A percentile compares a stretch with the other conserved stretches of the same genome.
These are phyloP conservation scores for Zelostemma sp. DNA, from an alignment of 1,140 invertebrate species.

Conservation along the genomic window DNA sequence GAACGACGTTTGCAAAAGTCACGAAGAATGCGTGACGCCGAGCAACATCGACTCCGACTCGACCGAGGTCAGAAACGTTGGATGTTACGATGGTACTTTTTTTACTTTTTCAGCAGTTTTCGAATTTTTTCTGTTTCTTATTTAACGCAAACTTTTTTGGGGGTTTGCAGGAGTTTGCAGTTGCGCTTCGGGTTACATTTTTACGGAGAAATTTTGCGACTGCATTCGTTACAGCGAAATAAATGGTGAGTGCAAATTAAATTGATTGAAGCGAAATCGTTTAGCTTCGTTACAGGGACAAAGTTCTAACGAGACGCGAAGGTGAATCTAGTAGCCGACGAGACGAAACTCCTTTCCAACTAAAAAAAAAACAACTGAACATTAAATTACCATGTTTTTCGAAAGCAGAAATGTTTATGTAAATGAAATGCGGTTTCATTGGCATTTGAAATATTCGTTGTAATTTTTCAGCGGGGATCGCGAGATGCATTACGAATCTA, in stretches of 20 bases:
- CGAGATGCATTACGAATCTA: no score
- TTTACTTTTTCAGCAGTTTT: not conserved
- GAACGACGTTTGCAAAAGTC: slow-evolving; percentile 42
- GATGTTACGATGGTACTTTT: slow-evolving; percentile 54
- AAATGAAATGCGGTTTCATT: no score
- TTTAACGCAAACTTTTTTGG: not conserved
- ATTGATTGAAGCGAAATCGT: no score
- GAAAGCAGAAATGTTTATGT: no score
- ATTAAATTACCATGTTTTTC: no score
- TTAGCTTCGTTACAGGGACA: no score
- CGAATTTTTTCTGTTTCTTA: not conserved
- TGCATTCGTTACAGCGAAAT: slow-evolving; percentile 58
- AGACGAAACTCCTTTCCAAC: no score
- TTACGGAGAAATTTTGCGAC: slow-evolving; percentile 47
- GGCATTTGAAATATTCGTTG: no score
- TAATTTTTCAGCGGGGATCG: no score
- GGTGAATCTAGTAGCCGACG: no score
- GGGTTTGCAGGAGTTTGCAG: slow-evolving; percentile 46
- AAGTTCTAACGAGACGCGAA: no score
- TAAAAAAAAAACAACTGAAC: no score
- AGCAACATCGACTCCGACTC: slow-evolving; percentile 50
- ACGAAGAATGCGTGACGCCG: slow-evolving; percentile 55
- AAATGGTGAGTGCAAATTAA: slow-evolving; percentile 44
- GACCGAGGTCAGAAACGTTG: slow-evolving; percentile 52
- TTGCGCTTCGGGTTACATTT: slow-evolving; percentile 55